Conservation (phyloP, 2,113 vertebrate genomes). For the Otis tarda region DNA sequence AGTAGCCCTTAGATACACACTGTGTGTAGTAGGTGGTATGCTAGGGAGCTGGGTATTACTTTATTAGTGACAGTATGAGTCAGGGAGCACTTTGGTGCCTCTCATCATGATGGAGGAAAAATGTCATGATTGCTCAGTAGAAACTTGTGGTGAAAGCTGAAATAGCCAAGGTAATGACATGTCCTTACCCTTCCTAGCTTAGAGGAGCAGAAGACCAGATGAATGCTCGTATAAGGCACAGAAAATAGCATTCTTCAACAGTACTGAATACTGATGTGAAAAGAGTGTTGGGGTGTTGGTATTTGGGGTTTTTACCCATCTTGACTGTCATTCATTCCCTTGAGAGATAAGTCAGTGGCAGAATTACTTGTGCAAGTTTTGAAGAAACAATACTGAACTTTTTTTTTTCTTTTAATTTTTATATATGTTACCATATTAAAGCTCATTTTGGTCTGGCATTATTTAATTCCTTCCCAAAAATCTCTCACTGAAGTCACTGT, state of each 20-base stretch:
- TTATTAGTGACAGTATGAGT: background rate
- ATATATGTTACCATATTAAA: background rate
- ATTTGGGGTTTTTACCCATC: accelerated
- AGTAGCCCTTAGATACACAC: background rate
- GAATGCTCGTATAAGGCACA: background rate
- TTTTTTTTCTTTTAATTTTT: background rate
- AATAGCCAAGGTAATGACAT: background rate
- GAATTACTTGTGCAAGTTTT: background rate
- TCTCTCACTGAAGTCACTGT: background rate
- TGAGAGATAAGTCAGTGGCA: background rate
- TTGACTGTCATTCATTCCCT: background rate
- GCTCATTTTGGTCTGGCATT: background rate
- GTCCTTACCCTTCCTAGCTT: background rate
- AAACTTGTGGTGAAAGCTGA: background rate
- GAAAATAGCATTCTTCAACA: background rate
- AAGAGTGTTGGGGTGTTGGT: background rate
- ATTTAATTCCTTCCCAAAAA: background rate
- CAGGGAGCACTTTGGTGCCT: background rate
- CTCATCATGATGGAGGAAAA: background rate
- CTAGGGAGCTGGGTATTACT: background rate
- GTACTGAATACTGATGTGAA: background rate
- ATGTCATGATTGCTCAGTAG: background rate
- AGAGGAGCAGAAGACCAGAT: background rate
- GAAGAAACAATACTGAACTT: background rate
- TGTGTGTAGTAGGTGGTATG: background rate